Conservation (phyloP, 2,113 vertebrate species). For the Ardeotis arabs region DNA sequence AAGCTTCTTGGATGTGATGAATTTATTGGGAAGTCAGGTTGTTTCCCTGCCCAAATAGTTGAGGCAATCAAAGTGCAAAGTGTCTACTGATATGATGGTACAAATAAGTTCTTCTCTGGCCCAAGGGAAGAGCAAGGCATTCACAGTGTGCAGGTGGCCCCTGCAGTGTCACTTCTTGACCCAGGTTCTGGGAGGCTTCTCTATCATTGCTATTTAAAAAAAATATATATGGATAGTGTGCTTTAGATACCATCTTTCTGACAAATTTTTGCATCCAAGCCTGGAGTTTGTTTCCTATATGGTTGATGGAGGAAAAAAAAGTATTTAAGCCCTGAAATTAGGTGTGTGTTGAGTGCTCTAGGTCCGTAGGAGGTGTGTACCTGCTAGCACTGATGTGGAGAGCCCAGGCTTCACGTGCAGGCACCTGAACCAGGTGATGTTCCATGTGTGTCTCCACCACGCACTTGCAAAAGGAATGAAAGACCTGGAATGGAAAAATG, state of each 20-base stretch:
- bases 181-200: background rate
- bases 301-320: background rate
- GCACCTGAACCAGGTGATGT: background rate
- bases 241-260: background rate
- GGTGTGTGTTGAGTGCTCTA: too few relatives aligned
- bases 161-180: background rate
- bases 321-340: background rate
- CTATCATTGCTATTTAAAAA: background rate
- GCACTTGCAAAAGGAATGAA: background rate
- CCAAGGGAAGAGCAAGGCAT: background rate
- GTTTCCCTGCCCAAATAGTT: background rate
- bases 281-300: background rate
- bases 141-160: accelerated
- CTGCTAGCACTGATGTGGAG: background rate
- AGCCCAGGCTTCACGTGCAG: background rate
- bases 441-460: background rate
- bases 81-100: background rate
- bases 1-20: background rate
- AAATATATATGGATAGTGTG: background rate
- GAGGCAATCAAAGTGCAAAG: background rate
- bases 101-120: background rate
- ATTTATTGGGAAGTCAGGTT: background rate
- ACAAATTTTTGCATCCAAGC: background rate
- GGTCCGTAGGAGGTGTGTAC: background rate
- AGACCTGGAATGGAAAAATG: background rate